These are phyloP conservation scores for Carcinoscorpius rotundicauda DNA, from an alignment of 1,140 invertebrate species.

Conservation along the genomic window DNA sequence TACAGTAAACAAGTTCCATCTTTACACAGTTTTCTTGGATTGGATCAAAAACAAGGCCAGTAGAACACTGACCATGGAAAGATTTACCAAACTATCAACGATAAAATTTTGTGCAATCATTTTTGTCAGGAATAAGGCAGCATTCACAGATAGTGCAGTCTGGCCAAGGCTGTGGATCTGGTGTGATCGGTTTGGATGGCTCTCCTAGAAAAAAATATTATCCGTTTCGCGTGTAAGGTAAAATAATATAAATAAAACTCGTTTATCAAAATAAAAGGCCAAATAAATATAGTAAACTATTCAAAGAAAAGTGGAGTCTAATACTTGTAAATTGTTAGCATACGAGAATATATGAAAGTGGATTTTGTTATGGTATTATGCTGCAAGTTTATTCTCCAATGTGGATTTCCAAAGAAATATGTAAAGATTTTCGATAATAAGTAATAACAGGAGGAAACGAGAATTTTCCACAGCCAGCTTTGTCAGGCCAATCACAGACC, in stretches of 20 bases:
- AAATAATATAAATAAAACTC: too few species aligned
- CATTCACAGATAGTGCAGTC: background rate
- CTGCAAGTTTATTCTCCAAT: background rate
- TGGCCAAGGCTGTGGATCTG: background rate
- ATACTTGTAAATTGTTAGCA: too few species aligned
- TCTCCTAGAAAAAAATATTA: too few species aligned
- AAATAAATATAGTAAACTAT: background rate
- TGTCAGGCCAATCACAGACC: conserved; percentile 25
- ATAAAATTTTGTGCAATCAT: conserved; percentile 1
- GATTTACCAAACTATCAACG: conserved; percentile 2
- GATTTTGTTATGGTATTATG: too few species aligned
- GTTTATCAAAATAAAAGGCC: too few species aligned
- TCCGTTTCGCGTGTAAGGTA: too few species aligned
- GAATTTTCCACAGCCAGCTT: conserved; percentile 19
- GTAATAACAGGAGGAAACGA: too few species aligned
- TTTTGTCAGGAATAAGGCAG: background rate
- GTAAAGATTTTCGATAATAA: conserved; percentile 27
- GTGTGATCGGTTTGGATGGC: background rate
- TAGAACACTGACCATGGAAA: conserved; percentile 31
- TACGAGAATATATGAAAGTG: too few species aligned
- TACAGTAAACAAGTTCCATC: conserved; percentile 2
- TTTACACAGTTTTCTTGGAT: conserved; percentile 38
- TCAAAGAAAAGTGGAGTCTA: background rate
- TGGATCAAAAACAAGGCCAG: conserved; percentile 41
- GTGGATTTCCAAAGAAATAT: background rate